A percentile compares a stretch with the other conserved stretches of the same genome.
phyloP scores from a whole-genome alignment of 2,888 invertebrate species.

The Pseudoips prasinana region DNA sequence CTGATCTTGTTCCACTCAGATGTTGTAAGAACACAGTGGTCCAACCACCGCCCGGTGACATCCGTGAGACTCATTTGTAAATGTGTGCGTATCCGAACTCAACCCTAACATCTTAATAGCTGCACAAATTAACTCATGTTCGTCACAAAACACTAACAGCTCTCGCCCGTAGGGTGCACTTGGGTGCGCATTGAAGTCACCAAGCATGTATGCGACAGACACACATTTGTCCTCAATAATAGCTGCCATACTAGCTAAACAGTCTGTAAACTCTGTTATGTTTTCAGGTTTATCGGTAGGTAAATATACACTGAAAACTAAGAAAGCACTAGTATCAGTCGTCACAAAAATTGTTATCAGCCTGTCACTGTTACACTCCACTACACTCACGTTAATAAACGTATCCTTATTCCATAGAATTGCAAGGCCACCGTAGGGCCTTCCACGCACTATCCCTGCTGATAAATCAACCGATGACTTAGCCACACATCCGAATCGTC shows the following conservation, averaged over 20 bases:
- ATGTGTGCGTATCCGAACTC: not conserved
- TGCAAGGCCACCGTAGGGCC: constrained; percentile 1
- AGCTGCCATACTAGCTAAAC: not conserved
- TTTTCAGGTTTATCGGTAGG: not conserved
- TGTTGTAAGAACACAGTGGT: constrained; percentile 2
- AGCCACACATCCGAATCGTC: not conserved
- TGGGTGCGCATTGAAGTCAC: constrained; percentile 2
- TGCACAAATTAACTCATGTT: not conserved
- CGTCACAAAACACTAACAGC: not conserved
- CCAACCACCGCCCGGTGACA: constrained; percentile 4
- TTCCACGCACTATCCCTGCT: not conserved
- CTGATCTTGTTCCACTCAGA: not conserved
- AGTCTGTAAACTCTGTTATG: not conserved
- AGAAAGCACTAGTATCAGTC: not conserved
- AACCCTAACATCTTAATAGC: not conserved
- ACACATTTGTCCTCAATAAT: not conserved
- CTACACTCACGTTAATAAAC: not conserved
- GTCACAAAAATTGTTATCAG: not conserved
- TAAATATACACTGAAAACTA: constrained; percentile 1
- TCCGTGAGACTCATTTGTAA: constrained; percentile 4
- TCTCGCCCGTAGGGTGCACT: not conserved
- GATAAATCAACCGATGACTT: constrained; percentile 1
- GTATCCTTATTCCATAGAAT: constrained; percentile 1
- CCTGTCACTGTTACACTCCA: not conserved
- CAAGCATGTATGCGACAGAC: not conserved